These are phyloP conservation scores for Dynastes grantii DNA, from an alignment of 2,888 invertebrate species.

Conservation along the genomic window DNA sequence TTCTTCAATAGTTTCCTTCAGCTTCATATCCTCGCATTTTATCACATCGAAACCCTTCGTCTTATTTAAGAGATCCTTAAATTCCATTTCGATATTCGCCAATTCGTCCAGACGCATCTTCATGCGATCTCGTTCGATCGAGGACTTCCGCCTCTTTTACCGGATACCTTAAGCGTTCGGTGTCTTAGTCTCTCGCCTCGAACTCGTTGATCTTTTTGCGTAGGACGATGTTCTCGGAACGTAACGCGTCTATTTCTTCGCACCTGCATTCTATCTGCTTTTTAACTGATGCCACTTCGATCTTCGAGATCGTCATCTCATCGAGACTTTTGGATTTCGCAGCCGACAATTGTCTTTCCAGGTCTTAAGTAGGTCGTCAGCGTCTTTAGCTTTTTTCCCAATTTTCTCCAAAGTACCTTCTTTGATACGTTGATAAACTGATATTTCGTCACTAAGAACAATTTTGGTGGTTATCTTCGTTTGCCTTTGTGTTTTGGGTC, in stretches of 20 bases:
- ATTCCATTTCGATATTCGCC: constrained; percentile 63
- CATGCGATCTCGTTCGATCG: constrained; percentile 65
- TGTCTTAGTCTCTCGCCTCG: constrained; percentile 57
- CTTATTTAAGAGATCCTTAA: constrained; percentile 62
- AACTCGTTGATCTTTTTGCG: constrained; percentile 52
- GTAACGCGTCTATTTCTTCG: constrained; percentile 49
- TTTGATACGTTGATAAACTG: no score
- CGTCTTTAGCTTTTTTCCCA: constrained; percentile 53
- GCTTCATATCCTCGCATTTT: constrained; percentile 64
- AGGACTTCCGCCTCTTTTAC: constrained; percentile 65
- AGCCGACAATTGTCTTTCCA: constrained; percentile 60
- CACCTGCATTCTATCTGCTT: constrained; percentile 48
- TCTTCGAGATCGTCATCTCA: constrained; percentile 25
- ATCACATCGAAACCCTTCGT: constrained; percentile 60
- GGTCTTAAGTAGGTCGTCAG: constrained; percentile 55
- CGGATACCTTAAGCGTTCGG: constrained; percentile 61
- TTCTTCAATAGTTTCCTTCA: no score
- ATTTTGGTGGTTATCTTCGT: no score
- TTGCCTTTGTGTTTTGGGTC: no score
- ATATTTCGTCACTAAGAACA: no score
- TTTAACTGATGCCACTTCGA: constrained; percentile 39
- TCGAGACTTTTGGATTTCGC: constrained; percentile 43
- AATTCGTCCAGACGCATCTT: constrained; percentile 62
- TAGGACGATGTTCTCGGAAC: constrained; percentile 58
- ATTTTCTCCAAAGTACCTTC: constrained; percentile 50